Base-by-base conservation (phyloP, 2,113 vertebrate genomes). In the Solea senegalensis region DNA sequence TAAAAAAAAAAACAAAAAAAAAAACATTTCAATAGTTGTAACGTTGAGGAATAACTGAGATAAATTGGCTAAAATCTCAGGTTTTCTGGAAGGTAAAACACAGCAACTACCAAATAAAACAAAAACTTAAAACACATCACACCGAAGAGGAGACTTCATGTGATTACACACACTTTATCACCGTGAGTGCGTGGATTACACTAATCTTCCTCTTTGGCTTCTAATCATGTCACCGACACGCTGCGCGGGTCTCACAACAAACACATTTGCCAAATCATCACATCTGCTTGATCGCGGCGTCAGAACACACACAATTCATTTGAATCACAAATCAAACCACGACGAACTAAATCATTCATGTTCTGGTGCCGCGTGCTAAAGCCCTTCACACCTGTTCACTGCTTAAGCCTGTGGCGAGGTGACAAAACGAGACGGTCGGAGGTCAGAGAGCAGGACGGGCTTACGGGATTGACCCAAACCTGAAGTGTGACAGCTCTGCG, bases 401-500 rank as follows among this genome's bases (percentile, higher is more conserved):
- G 52, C 57, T 63, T 27, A 65, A 43, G 43, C 34, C 64, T 54
- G 55, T 5, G 27, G 53, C 59, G 43, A 76, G n/a, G 58, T 65
- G 53, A 67, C 65, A 49, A 4, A 21, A 15, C 28, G 44, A 60
- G 57, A 34, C 3, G 13, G 55, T 1, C 21, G 69, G 61, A 52
- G 74, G 67, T 84, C 75, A 77, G 72, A 63, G 72, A 80, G 66
- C 76, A 76, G 55, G 15, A 46, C n/a, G 0, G 59, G 39, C 69
- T 88, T 76, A 90, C 72, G 80, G 83, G 87, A 89, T 86, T 81
- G 59, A 55, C 77, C 10, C 57, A 46, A 45, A 75, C 62, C 55
- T 55, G 11, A 73, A 10, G 69, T 48, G 27, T 69, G 65, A 76
- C 67, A 46, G 58, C 81, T 52, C 26, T 14, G 34, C 45, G 7